A percentile compares a stretch with the other conserved stretches of the same genome.
These are phyloP conservation scores for Chymomyza fuscimana DNA, from an alignment of 2,888 invertebrate species.

Conservation along the genomic window DNA sequence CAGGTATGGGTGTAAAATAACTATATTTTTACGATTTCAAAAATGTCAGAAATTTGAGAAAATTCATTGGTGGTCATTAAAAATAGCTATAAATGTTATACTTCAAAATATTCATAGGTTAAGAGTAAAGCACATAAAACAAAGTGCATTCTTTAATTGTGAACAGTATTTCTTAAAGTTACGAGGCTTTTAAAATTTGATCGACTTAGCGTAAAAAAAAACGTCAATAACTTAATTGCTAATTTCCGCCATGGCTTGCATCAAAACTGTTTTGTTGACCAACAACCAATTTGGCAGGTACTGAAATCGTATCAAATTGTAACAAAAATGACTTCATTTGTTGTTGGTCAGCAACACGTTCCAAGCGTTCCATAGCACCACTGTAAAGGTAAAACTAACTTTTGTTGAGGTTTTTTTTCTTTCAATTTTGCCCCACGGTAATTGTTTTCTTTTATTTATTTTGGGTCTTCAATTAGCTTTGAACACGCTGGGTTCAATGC, in stretches of 20 bases:
- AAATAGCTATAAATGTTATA: background rate
- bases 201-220: background rate
- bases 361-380: constrained; percentile 32
- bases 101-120: too few species aligned
- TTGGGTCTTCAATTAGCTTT: constrained; percentile 45
- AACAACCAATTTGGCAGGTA: constrained; percentile 20
- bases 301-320: constrained; percentile 35
- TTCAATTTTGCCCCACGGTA: constrained; percentile 9
- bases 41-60: background rate
- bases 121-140: background rate
- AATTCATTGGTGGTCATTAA: background rate
- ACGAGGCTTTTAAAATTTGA: background rate
- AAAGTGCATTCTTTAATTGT: background rate
- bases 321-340: constrained; percentile 26
- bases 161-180: background rate
- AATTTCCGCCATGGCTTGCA: background rate
- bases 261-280: background rate
- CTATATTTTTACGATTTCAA: background rate
- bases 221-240: constrained; percentile 21
- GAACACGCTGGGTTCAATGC: constrained; percentile 43
- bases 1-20: too few species aligned
- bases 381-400: constrained; percentile 47
- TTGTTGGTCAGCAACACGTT: constrained; percentile 24
- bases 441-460: constrained; percentile 1
- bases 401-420: constrained; percentile 15